Evolutionary conservation across 2,113 vertebrate species (phyloP), one percentile per base, ranked within the genome.

Genomic region (Vulpes lagopus): DNA sequence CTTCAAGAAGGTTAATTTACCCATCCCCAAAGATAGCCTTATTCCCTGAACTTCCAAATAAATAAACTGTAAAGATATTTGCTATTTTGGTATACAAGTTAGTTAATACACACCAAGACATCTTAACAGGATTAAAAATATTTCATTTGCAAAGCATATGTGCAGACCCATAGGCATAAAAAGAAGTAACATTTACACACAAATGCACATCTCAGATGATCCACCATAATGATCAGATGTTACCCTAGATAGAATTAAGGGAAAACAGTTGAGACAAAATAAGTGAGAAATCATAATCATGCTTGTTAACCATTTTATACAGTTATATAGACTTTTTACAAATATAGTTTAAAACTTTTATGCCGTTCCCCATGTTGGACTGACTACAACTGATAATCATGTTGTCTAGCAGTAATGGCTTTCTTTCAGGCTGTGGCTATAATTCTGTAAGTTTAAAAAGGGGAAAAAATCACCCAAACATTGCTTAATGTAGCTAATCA

Each of bases 401-500:
- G 91, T 88, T 95, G 90, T 95, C 97, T 96, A 88, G 90, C 90
- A 96, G 76, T 83, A 85, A 97, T 86, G 94, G 74, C 38, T 95
- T 96, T 96, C 95, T 97, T 96, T 97, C 86, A 91, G 71, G 79
- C 60, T 89, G 91, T 57, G 88, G 94, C 94, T 71, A 30, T 60
- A 97, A 91, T 59, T 97, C 97, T 86, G 81, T 43, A 95, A 69
- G 84, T 95, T 94, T 97, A 78, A 96, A 96, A 92, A 14, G 12
- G 1, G 0, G 22, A 53, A 69, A 88, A 83, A 95, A 27, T 79
- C 87, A 97, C 95, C 92, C 96, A 97, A 98, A 97, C 89, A 97
- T 91, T 95, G 97, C 86, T 91, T 94, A 94, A 90, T 79, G 97
- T 84, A 94, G 96, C 92, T 98, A 92, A 95, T 92, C 60, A 83